Base-by-base conservation (phyloP, 2,888 invertebrate genomes). In the Chymomyza fuscimana region DNA sequence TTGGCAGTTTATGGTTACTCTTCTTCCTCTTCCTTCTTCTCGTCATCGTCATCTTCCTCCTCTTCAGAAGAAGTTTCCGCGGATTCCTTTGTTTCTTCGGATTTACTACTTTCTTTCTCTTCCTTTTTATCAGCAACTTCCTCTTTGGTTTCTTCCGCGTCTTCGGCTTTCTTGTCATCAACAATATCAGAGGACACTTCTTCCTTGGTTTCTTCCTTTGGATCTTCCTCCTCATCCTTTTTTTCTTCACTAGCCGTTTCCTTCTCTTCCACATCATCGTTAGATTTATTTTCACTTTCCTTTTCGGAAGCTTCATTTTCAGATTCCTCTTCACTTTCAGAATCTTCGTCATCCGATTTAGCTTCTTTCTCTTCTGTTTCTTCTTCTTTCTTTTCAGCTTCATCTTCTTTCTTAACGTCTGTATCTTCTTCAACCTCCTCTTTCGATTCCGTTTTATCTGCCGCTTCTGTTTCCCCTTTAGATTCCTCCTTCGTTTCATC, bases 181-280 rank as follows among this genome's bases (percentile, higher is more conserved):
- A 36, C 36, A 36, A 36, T 4, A 46, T 46, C 40, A 4, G 40
- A 12, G 2, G 70, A 65, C 40, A 12, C 63, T 16, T 56, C 56
- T 46, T 67, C 66, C 32, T 69, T 66, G 5, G 66, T 56, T 15
- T 40, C 46, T 16, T 40, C 22, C 12, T 56, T 59, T 5, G 29
- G 58, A 63, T 59, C 29, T 4, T 51, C 54, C 5, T 16, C 54
- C 16, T 54, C 58, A 0, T 86, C 72, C 36, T 78, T 69, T 32
- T 67, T 51, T 7, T 71, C 79, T 25, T 68, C 75, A 9, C 60
- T 75, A 70, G 72, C 67, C 72, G 63, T 76, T 50, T 51, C 51
- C 50, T 61, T 70, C 40, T 4, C 62, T 15, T 54, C 63, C 10
- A 61, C 62, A 3, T 32, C 19, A 10, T 65, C 68, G 3, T 54